Base-by-base conservation (phyloP, 1,140 invertebrate species). In the Harpegnathos saltator region DNA sequence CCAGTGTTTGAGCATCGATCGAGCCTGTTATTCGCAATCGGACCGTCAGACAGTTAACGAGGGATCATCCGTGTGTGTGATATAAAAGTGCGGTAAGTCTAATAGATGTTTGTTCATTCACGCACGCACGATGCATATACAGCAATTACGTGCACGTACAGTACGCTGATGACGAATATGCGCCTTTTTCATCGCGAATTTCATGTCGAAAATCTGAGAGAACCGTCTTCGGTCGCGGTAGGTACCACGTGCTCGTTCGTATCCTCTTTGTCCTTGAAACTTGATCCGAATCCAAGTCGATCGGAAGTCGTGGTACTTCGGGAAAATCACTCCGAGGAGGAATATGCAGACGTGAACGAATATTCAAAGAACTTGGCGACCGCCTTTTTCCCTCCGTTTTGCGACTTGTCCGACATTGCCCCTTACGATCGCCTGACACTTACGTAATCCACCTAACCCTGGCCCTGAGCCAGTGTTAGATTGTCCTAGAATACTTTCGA, bases 1-100 rank as follows among this genome's bases (percentile, higher is more conserved):
- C 68, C 52, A 84, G 61, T 87, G 54, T 38, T 75, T 85, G 63
- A n/a, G 63, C 77, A 90, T 91, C 86, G 91, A 91, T 91, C 87
- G 84, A 72, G 48, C 44, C 61, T 38, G 78, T 78, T 89, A 84
- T 91, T 90, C 87, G 82, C 84, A 82, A 82, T 86, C 81, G 74
- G 74, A 61, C 87, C 11, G 78, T 82, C 61, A 72, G 59, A 26
- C 19, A 69, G 19, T 1, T 58, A 54, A 26, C 44, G 83, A 26
- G 44, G n/a, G 12, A 68, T 82, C 38, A 11, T 26, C 52, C 2
- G 26, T 7, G 4, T 33, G 59, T 19, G 50, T 44, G 44, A 52
- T 3, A 33, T 2, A 52, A 14, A 4, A 14, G 29, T 17, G 29
- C 63, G 33, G 75, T 78, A 5, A 78, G 75, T 78, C 12, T 11